Evolutionary conservation across 2,113 vertebrate genomes (phyloP).

Genomic region (Cavia porcellus): DNA sequence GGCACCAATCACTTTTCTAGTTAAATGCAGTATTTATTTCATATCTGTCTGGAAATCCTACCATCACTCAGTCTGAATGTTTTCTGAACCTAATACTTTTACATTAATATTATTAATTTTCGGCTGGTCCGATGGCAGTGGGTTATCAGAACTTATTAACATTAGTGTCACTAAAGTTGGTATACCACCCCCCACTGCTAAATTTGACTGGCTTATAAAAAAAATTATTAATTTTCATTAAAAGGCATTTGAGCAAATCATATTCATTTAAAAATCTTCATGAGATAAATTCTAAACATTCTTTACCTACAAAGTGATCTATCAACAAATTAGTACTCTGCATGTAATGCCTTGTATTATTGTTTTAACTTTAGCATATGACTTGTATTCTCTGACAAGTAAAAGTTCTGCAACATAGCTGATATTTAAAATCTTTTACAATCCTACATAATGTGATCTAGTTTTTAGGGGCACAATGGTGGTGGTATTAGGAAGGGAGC

Average conservation of each 20-base stretch:
- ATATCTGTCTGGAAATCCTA: background rate
- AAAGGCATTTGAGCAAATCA: constrained; percentile 37
- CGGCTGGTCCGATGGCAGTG: no score
- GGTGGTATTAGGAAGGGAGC: background rate
- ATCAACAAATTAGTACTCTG: background rate
- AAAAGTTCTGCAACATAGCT: constrained; percentile 36
- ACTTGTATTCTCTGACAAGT: background rate
- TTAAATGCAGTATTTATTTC: constrained; percentile 8
- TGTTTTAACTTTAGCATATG: constrained; percentile 47
- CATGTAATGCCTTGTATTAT: background rate
- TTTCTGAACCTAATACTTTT: background rate
- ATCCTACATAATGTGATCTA: background rate
- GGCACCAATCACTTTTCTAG: background rate
- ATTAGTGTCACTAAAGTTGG: no score
- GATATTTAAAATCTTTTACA: constrained; percentile 7
- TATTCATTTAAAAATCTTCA: constrained; percentile 50
- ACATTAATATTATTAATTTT: constrained; percentile 46
- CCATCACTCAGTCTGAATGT: background rate
- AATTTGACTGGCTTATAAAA: no score
- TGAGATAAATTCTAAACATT: constrained; percentile 54
- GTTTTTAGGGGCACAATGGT: background rate
- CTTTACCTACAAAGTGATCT: constrained; percentile 14
- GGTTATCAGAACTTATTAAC: no score
- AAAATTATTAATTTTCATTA: constrained; percentile 11
- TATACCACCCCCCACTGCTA: no score